These are phyloP conservation scores for Argyra leucocephala DNA, from an alignment of 2,888 invertebrate genomes.

Conservation along the genomic window DNA sequence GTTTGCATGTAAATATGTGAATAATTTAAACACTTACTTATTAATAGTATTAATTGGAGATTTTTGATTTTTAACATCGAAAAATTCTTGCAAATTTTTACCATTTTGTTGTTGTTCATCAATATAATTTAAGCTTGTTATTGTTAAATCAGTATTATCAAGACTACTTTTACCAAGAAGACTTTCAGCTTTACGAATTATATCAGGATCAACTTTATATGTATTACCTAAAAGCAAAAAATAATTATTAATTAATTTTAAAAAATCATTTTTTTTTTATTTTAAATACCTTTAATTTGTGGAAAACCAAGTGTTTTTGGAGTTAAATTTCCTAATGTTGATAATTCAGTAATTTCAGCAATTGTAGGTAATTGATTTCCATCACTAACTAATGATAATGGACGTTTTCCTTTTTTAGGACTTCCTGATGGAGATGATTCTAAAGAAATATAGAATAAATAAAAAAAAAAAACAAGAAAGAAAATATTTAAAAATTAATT, in stretches of 20 bases:
- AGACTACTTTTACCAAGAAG: constrained; percentile 41
- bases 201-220: constrained; percentile 42
- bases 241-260: constrained; percentile 19
- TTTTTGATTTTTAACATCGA: constrained; percentile 22
- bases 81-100: constrained; percentile 22
- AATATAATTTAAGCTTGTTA: constrained; percentile 54
- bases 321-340: constrained; percentile 50
- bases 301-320: constrained; percentile 33
- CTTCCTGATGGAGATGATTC: constrained; percentile 54
- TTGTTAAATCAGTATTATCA: constrained; percentile 45
- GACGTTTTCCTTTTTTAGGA: constrained; percentile 51
- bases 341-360: constrained; percentile 60
- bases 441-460: constrained; percentile 24
- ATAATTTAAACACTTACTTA: constrained; percentile 10
- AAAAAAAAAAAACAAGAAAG: constrained; percentile 2
- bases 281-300: constrained; percentile 11
- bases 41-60: constrained; percentile 28
- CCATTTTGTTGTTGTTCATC: constrained; percentile 46
- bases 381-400: constrained; percentile 55
- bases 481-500: constrained; percentile 32
- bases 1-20: not conserved
- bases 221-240: constrained; percentile 28
- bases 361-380: constrained; percentile 58
- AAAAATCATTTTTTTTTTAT: not conserved
- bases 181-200: constrained; percentile 43